Base-by-base conservation (phyloP, 2,888 invertebrate genomes). In the Cheilosia impressa region DNA sequence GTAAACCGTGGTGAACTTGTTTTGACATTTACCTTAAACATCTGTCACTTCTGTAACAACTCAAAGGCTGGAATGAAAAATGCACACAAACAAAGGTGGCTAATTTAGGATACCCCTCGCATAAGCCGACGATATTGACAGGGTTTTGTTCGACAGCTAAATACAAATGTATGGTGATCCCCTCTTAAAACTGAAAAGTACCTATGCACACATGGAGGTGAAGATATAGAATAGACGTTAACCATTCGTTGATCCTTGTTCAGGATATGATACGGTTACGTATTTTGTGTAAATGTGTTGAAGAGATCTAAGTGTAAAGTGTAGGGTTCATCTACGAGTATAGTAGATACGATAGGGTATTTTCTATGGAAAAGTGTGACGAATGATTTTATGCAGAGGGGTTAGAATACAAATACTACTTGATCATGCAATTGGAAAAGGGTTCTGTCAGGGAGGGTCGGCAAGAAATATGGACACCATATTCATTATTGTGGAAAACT, bases 1-100 rank as follows among this genome's bases (percentile, higher is more conserved):
- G 52, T 19, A 7, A 72, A 60, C 60, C 66, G 58, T 66, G 24
- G 41, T 66, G 58, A 72, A 79, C 72, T 79, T 79, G 79, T 72
- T 79, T 66, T 79, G 79, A 79, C 65, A 72, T 58, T 60, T 72
- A 72, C 50, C 24, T 58, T 52, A 79, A 79, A 72, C 79, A 79
- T 79, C 79, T 79, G 79, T 72, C 72, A 71, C 65, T 72, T 72
- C 34, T 63, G 43, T 65, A 43, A 66, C 65, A 63, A 19, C 50
- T 47, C 38, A 63, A 63, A 50, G n/a, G 55, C 13, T 55, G n/a
- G n/a, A 52, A 47, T 38, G 31, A 31, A 63, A 77, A 69, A 63
- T 38, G 34, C 58, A 27, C 38, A 52, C 60, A 72, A 66, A 65
- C 79, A 79, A 79, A 53, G 41, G 50, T 52, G 24, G 58, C 71